phyloP scores from a whole-genome alignment of 1,140 invertebrate genomes.

The Theocolax elegans region DNA sequence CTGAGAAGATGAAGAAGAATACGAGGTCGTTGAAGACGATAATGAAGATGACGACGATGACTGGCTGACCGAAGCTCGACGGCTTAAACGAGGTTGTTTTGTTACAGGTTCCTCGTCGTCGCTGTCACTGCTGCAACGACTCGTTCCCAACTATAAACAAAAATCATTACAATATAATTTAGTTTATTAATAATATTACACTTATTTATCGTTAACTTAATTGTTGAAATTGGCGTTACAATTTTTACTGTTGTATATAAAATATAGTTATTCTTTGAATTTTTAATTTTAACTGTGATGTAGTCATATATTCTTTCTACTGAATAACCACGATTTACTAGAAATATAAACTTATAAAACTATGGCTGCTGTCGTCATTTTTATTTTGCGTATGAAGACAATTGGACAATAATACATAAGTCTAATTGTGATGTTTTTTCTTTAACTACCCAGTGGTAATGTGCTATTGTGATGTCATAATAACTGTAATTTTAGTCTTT shows the following conservation, averaged over 20 bases:
- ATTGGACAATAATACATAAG: background rate
- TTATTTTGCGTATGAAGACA: background rate
- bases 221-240: no score
- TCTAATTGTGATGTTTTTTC: conserved; percentile 6
- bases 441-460: conserved; percentile 2
- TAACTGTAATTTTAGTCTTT: background rate
- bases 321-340: no score
- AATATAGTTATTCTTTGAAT: no score
- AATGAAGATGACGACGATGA: background rate
- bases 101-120: conserved; percentile 77
- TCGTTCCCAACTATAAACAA: conserved; percentile 57
- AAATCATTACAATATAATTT: no score
- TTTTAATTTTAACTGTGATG: no score
- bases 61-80: background rate
- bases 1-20: background rate
- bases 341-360: no score
- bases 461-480: conserved; percentile 3
- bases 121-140: conserved; percentile 53
- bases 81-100: conserved; percentile 73
- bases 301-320: no score
- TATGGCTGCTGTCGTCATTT: no score
- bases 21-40: background rate
- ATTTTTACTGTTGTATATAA: no score
- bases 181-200: no score
- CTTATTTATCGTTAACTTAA: no score